phyloP scores from a whole-genome alignment of 2,888 invertebrate genomes.

The Barypeithes pellucidus region DNA sequence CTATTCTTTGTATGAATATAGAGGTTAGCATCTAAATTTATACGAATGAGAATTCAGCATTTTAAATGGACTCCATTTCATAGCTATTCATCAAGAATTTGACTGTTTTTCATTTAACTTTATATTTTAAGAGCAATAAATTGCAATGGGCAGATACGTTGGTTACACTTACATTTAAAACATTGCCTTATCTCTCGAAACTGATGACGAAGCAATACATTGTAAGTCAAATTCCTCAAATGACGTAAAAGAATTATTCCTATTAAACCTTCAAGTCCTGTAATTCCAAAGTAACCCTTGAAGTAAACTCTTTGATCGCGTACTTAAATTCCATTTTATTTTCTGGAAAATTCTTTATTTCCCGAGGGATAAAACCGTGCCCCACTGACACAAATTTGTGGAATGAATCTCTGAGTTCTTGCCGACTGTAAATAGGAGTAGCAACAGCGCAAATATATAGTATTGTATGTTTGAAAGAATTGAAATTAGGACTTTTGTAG shows the following conservation, averaged over 20 bases:
- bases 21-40: too few relatives aligned
- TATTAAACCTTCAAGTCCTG: neutral
- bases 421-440: neutral
- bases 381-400: constrained; percentile 9
- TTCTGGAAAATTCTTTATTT: constrained; percentile 22
- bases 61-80: too few relatives aligned
- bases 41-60: too few relatives aligned
- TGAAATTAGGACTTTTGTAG: too few relatives aligned
- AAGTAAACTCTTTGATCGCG: constrained; percentile 11
- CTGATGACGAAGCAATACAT: neutral
- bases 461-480: too few relatives aligned
- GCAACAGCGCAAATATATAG: neutral
- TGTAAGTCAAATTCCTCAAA: neutral
- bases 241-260: neutral
- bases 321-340: constrained; percentile 21
- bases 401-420: neutral
- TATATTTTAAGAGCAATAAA: too few relatives aligned
- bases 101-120: too few relatives aligned
- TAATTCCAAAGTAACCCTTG: neutral
- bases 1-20: too few relatives aligned
- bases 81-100: too few relatives aligned
- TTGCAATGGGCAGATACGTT: too few relatives aligned
- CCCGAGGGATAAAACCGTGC: constrained; percentile 7
- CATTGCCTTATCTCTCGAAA: too few relatives aligned
- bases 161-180: too few relatives aligned